Evolutionary conservation across 2,113 vertebrate species (phyloP).

Genomic region (Petrocephalus microphthalmus): DNA sequence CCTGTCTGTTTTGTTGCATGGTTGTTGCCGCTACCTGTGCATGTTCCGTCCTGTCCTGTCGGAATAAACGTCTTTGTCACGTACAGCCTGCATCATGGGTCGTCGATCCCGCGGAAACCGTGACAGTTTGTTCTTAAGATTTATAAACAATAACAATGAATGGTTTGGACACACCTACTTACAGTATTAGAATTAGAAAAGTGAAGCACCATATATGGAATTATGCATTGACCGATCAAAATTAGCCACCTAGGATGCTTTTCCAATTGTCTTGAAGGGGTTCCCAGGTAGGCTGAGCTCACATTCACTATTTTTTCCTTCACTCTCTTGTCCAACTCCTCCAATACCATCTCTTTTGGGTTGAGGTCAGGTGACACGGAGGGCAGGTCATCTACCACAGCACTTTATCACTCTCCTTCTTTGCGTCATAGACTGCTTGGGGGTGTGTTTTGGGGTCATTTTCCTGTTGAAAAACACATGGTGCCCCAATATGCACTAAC

Average conservation of each 20-base stretch:
- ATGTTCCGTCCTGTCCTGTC: too few relatives aligned
- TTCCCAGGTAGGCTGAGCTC: background rate
- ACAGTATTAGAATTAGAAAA: background rate
- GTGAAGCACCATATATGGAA: background rate
- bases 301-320: background rate
- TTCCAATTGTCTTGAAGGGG: background rate
- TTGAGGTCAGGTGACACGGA: background rate
- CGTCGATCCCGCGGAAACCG: too few relatives aligned
- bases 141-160: background rate
- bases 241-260: background rate
- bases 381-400: background rate
- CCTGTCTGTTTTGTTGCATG: too few relatives aligned
- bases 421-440: background rate
- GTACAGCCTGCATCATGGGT: too few relatives aligned
- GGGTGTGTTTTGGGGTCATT: background rate
- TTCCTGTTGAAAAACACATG: background rate
- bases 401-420: background rate
- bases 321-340: background rate
- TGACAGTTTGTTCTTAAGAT: too few relatives aligned
- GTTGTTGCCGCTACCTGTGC: too few relatives aligned
- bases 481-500: background rate
- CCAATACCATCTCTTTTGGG: background rate
- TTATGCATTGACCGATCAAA: background rate
- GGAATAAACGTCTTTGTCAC: too few relatives aligned
- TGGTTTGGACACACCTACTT: background rate